A percentile compares a stretch with the other conserved stretches of the same genome.
Evolutionary conservation across 2,113 vertebrate genomes (phyloP).

Genomic region (Phylloscopus trochiloides): DNA sequence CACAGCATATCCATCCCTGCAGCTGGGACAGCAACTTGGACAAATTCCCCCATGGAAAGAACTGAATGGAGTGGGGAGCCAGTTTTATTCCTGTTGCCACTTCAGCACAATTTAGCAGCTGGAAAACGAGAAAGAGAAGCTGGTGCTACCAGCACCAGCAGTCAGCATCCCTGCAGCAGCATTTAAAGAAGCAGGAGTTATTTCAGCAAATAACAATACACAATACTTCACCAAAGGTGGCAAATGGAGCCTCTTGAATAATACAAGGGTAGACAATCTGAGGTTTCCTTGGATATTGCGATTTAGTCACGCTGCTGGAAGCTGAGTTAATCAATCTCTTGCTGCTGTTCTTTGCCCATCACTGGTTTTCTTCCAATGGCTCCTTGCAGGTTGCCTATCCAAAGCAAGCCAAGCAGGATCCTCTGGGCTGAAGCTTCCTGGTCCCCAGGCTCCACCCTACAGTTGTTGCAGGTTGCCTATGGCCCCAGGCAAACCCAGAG

Average conservation of each 20-base stretch:
- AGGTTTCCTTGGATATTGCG: not conserved
- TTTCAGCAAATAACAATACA: not conserved
- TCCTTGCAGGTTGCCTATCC: not conserved
- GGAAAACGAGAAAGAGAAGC: not conserved
- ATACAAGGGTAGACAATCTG: not conserved
- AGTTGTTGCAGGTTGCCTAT: accelerated
- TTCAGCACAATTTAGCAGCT: constrained; percentile 6
- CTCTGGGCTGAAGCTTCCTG: not conserved
- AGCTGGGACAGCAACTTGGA: not conserved
- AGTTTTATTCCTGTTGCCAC: not conserved
- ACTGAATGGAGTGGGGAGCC: not conserved
- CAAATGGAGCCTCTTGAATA: not conserved
- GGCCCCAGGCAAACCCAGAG: not conserved
- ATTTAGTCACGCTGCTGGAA: not conserved
- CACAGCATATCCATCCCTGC: not conserved
- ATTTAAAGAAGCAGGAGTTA: not conserved
- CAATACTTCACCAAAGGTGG: not conserved
- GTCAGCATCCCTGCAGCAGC: not conserved
- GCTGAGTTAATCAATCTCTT: not conserved
- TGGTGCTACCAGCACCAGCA: not conserved
- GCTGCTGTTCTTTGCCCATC: not conserved
- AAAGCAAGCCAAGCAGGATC: not conserved
- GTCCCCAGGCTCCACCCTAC: not conserved
- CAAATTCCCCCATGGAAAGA: not conserved
- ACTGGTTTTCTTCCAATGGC: not conserved